Percentiles rank a stretch among this genome's conserved stretches.
Evolutionary conservation across 2,888 invertebrate genomes (phyloP).

Genomic region (Portevinia maculata): DNA sequence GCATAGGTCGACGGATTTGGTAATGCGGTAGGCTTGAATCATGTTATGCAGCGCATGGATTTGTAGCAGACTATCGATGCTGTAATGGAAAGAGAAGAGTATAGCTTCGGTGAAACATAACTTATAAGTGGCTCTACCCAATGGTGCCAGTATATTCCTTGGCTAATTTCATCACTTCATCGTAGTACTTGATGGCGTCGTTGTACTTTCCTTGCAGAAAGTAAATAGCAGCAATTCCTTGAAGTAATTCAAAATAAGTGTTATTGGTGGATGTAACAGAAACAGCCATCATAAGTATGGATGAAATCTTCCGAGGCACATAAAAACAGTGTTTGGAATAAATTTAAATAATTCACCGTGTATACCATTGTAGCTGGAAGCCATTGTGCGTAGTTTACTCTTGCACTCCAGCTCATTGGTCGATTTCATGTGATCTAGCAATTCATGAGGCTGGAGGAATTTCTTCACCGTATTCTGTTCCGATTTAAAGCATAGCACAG

Average conservation of each 20-base stretch:
- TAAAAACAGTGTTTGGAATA: no score
- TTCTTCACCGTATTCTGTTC: slow-evolving; percentile 82
- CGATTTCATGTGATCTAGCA: slow-evolving; percentile 86
- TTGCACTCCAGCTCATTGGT: slow-evolving; percentile 86
- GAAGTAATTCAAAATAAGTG: not conserved
- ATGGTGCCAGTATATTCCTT: slow-evolving; percentile 78
- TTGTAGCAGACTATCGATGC: slow-evolving; percentile 86
- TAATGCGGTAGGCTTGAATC: slow-evolving; percentile 82
- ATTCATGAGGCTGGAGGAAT: slow-evolving; percentile 86
- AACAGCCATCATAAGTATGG: no score
- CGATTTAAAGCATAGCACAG: slow-evolving; percentile 83
- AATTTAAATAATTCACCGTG: no score
- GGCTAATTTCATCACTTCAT: slow-evolving; percentile 85
- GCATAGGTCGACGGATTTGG: not conserved
- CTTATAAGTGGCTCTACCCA: slow-evolving; percentile 76
- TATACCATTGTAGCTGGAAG: slow-evolving; percentile 87
- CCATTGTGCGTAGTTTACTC: slow-evolving; percentile 85
- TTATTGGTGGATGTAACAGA: no score
- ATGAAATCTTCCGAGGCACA: no score
- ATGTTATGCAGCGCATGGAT: slow-evolving; percentile 88
- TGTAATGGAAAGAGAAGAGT: slow-evolving; percentile 42
- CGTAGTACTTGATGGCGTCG: slow-evolving; percentile 86
- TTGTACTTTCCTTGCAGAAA: slow-evolving; percentile 84
- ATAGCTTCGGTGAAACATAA: no score
- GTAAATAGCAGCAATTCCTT: slow-evolving; percentile 86